phyloP scores from a whole-genome alignment of 2,797 vertebrate species.

The Podargus strigoides region DNA sequence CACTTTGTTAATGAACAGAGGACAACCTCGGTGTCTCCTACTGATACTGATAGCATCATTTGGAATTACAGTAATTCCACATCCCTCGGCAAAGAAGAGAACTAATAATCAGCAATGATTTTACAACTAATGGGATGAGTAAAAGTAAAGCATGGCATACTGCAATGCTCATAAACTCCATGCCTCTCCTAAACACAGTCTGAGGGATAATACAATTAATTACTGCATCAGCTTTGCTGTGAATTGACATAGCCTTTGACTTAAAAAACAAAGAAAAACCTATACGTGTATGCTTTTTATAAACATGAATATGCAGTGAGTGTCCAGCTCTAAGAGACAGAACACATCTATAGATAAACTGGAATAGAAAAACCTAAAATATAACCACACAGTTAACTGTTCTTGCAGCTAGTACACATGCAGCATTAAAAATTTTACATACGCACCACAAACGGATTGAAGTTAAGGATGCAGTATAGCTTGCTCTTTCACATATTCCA shows the following conservation, averaged over 20 bases:
- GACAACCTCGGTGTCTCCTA: constrained; percentile 28
- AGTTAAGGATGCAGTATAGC: neutral
- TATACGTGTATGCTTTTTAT: neutral
- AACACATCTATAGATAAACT: neutral
- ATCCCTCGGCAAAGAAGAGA: constrained; percentile 9
- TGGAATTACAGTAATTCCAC: constrained; percentile 35
- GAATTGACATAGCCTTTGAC: neutral
- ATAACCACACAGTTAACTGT: rapidly evolving
- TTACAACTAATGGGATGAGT: neutral
- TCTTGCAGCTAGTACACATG: neutral
- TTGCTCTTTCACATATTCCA: neutral
- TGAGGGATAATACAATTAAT: neutral
- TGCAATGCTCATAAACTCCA: neutral
- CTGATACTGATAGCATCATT: constrained; percentile 25
- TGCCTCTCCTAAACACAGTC: neutral
- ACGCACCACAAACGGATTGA: rapidly evolving
- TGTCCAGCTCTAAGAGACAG: rapidly evolving
- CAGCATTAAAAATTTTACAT: neutral
- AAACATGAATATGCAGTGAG: neutral
- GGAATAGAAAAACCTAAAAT: neutral
- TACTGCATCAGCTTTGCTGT: neutral
- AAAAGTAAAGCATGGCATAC: neutral
- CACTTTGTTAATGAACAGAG: constrained; percentile 46
- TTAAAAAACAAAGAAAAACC: neutral
- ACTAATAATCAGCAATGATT: constrained; percentile 40